Evolutionary conservation across 2,797 vertebrate genomes (phyloP).

Genomic region (Periophthalmus magnuspinnatus): DNA sequence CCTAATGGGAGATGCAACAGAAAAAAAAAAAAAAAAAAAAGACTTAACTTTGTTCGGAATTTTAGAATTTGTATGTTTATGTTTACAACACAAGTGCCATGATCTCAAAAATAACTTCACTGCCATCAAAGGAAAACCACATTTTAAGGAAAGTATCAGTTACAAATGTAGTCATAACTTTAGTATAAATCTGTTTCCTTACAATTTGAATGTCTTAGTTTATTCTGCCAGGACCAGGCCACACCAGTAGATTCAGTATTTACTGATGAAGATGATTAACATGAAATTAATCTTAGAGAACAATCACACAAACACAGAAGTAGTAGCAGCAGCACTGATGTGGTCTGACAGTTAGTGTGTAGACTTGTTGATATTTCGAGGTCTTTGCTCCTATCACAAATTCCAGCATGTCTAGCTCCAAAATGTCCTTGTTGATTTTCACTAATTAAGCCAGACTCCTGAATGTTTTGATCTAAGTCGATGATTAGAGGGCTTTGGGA

Average conservation of each 20-base stretch:
- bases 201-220: constrained; percentile 42
- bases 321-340: constrained; percentile 40
- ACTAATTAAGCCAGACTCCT: constrained; percentile 63
- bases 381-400: constrained; percentile 36
- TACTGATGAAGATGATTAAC: constrained; percentile 60
- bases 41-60: no score
- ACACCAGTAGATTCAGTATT: constrained; percentile 37
- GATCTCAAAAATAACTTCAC: constrained; percentile 38
- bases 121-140: constrained; percentile 42
- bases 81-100: constrained; percentile 13
- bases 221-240: constrained; percentile 40
- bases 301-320: constrained; percentile 30
- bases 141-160: constrained; percentile 44
- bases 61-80: background rate
- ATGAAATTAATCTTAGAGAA: constrained; percentile 48
- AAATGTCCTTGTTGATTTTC: constrained; percentile 59
- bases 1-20: background rate
- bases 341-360: constrained; percentile 51
- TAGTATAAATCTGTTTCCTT: constrained; percentile 7
- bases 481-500: constrained; percentile 65
- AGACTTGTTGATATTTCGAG: constrained; percentile 54
- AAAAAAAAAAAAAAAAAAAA: background rate
- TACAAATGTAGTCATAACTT: constrained; percentile 41
- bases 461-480: constrained; percentile 66
- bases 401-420: constrained; percentile 42